Percentiles rank a stretch among this genome's conserved stretches.
phyloP scores from a whole-genome alignment of 2,888 invertebrate species.

The Silvanus unidentatus region DNA sequence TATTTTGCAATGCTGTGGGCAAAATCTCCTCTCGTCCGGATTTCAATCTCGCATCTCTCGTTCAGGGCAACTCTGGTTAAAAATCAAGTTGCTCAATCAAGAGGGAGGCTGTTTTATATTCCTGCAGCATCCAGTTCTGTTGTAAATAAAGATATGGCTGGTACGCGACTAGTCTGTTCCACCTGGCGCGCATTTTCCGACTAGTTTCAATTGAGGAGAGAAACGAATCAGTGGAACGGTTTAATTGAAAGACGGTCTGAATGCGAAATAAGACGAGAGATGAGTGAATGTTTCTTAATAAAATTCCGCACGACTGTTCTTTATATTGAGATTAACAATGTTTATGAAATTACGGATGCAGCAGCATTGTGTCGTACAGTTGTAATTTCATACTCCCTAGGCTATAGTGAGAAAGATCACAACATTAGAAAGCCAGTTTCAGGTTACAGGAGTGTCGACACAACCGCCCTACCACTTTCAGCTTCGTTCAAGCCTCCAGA shows the following conservation, averaged over 20 bases:
- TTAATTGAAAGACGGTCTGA: too few relatives aligned
- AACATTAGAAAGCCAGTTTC: slow-evolving; percentile 39
- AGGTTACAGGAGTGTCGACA: slow-evolving; percentile 36
- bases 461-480: slow-evolving; percentile 20
- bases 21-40: slow-evolving; percentile 36
- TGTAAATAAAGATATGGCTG: slow-evolving; percentile 49
- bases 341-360: slow-evolving; percentile 35
- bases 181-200: too few relatives aligned
- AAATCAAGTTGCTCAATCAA: slow-evolving; percentile 50
- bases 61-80: slow-evolving; percentile 42
- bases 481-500: slow-evolving; percentile 22
- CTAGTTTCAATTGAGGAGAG: background rate
- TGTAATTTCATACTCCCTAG: slow-evolving; percentile 42
- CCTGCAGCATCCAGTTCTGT: slow-evolving; percentile 38
- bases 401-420: slow-evolving; percentile 34
- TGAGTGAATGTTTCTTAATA: too few relatives aligned
- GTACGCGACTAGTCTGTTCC: slow-evolving; percentile 26
- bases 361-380: slow-evolving; percentile 29
- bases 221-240: too few relatives aligned
- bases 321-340: slow-evolving; percentile 16
- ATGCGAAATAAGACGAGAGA: too few relatives aligned
- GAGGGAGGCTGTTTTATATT: slow-evolving; percentile 44
- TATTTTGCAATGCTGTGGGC: slow-evolving; percentile 26
- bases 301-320: too few relatives aligned
- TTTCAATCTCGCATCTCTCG: slow-evolving; percentile 42